Conservation (phyloP, 2,113 vertebrate species). For the Phylloscopus whistleri region DNA sequence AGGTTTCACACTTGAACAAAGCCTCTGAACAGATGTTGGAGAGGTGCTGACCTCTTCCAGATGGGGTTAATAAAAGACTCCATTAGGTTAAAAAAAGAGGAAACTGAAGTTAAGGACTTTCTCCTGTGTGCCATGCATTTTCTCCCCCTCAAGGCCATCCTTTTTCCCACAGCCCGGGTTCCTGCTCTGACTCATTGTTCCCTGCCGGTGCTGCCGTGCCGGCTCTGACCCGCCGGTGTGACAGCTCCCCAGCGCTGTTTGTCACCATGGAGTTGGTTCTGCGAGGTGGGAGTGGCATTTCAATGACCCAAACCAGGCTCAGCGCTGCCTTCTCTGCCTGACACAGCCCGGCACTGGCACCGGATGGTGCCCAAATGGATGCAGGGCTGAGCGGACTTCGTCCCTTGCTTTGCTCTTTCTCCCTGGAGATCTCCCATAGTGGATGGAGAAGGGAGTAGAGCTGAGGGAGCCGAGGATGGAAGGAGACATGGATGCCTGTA, state of each 20-base stretch:
- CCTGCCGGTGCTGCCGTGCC: not conserved
- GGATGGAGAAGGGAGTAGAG: not conserved
- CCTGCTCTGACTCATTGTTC: not conserved
- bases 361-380: accelerated
- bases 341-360: not conserved
- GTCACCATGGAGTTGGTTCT: constrained; percentile 38
- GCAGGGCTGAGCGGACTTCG: accelerated
- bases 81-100: not conserved
- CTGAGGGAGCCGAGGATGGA: not conserved
- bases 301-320: not conserved
- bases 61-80: not conserved
- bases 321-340: not conserved
- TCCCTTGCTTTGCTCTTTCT: not conserved
- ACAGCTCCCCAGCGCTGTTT: not conserved
- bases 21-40: not conserved
- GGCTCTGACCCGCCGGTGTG: not conserved
- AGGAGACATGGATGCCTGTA: not conserved
- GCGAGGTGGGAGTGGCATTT: not conserved
- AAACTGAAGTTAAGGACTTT: not conserved
- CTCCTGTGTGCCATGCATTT: not conserved
- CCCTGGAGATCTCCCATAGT: not conserved
- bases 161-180: not conserved
- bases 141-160: constrained; percentile 18
- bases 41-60: not conserved
- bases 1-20: not conserved